phyloP scores from a whole-genome alignment of 2,888 invertebrate genomes.

The Lucinisca nassula region DNA sequence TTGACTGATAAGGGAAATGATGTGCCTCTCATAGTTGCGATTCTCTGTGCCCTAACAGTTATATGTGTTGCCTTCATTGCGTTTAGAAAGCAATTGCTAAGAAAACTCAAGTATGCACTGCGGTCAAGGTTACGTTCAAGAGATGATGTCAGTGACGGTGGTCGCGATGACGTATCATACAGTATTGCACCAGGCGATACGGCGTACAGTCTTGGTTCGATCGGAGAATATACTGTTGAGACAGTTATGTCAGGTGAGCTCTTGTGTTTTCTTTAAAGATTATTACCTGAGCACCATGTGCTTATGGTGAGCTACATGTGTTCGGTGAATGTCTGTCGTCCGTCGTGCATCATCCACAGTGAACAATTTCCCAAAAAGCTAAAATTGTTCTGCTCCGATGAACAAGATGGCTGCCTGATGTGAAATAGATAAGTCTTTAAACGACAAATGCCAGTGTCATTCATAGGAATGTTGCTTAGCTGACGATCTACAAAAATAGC shows the following conservation, averaged over 20 bases:
- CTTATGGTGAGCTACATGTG: no score
- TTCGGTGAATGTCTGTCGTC: no score
- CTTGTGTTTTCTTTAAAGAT: no score
- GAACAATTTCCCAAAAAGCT: no score
- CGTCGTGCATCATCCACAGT: no score
- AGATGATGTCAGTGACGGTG: neutral
- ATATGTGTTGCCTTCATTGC: neutral
- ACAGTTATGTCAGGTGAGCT: slow-evolving; percentile 33
- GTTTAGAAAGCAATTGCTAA: neutral
- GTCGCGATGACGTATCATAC: neutral
- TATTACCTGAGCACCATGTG: no score
- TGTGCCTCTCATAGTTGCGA: neutral
- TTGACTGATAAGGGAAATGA: neutral
- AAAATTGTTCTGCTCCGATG: no score
- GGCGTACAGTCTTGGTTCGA: neutral
- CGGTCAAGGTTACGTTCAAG: neutral
- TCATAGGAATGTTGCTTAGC: no score
- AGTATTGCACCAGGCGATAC: neutral
- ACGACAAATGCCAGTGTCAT: no score
- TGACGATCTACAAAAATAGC: no score
- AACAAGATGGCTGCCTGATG: no score
- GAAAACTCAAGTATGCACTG: neutral
- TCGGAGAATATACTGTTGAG: slow-evolving; percentile 24
- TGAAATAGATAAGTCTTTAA: no score
- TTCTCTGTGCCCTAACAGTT: neutral